A percentile compares a stretch with the other conserved stretches of the same genome.
These are phyloP conservation scores for Seriola quinqueradiata DNA, from an alignment of 2,113 vertebrate genomes.

Conservation along the genomic window DNA sequence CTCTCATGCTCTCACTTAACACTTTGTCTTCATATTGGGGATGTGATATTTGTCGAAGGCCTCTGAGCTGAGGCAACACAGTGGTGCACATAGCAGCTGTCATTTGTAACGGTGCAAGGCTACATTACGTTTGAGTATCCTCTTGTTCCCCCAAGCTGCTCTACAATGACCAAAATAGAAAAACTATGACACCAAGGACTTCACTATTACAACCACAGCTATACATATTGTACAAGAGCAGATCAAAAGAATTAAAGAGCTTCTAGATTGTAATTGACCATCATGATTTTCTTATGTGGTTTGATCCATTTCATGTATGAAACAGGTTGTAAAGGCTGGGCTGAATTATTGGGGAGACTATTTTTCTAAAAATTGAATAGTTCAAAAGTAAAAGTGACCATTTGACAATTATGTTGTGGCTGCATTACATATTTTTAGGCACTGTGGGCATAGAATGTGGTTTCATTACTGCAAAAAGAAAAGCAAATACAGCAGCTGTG, in stretches of 20 bases:
- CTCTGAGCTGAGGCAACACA: neutral
- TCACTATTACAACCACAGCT: neutral
- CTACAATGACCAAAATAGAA: neutral
- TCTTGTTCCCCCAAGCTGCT: neutral
- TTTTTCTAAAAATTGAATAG: neutral
- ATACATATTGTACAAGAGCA: neutral
- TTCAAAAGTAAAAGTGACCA: neutral
- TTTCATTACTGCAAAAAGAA: too few species aligned
- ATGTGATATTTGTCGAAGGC: constrained; percentile 52
- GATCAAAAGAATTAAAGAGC: neutral
- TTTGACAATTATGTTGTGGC: neutral
- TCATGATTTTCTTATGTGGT: neutral
- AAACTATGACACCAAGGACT: too few species aligned
- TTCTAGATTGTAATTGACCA: neutral
- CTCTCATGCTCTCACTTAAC: constrained; percentile 50
- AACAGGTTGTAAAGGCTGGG: neutral
- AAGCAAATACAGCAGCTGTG: too few species aligned
- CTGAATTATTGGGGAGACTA: neutral
- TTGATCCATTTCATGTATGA: neutral
- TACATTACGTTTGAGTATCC: neutral
- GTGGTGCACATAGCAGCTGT: constrained; percentile 41
- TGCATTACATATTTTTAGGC: neutral
- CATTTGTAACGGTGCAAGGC: neutral
- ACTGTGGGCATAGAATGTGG: too few species aligned
- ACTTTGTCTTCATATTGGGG: constrained; percentile 37